Evolutionary conservation across 1,140 invertebrate species (phyloP).

Genomic region (Pseudobourletiella spinata): DNA sequence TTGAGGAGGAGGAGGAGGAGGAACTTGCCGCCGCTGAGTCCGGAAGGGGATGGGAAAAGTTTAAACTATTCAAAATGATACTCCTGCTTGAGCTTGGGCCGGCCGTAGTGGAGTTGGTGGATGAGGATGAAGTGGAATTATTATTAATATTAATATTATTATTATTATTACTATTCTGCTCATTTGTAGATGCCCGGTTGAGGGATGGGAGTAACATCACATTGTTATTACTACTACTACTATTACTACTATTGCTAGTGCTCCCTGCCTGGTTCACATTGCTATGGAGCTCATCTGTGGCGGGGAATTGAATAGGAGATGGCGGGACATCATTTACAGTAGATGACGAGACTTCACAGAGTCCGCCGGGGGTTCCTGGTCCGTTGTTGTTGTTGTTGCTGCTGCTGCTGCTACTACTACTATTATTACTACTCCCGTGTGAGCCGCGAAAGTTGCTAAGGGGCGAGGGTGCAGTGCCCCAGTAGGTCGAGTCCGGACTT

Average conservation of each 20-base stretch:
- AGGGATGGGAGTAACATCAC: not conserved
- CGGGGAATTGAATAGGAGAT: constrained; percentile 18
- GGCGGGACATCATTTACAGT: constrained; percentile 27
- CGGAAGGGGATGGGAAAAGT: not conserved
- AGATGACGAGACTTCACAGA: constrained; percentile 34
- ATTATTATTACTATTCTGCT: not conserved
- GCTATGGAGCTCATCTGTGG: constrained; percentile 11
- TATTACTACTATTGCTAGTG: constrained; percentile 4
- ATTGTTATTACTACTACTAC: constrained; percentile 7
- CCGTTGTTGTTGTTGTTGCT: not conserved
- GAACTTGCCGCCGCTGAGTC: not conserved
- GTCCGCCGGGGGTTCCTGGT: constrained; percentile 29
- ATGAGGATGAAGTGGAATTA: constrained; percentile 1
- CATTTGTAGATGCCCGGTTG: not conserved
- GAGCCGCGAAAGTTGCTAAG: constrained; percentile 13
- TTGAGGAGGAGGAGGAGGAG: constrained; percentile 5
- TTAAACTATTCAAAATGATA: not conserved
- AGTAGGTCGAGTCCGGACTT: constrained; percentile 33
- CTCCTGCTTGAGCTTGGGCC: not conserved
- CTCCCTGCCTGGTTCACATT: not conserved
- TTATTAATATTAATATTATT: not conserved
- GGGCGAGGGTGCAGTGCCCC: constrained; percentile 22
- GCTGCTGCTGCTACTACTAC: too few relatives aligned
- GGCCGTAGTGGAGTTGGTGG: constrained; percentile 10
- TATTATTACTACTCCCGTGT: too few relatives aligned